phyloP scores from a whole-genome alignment of 2,113 vertebrate genomes.

The Natator depressus region DNA sequence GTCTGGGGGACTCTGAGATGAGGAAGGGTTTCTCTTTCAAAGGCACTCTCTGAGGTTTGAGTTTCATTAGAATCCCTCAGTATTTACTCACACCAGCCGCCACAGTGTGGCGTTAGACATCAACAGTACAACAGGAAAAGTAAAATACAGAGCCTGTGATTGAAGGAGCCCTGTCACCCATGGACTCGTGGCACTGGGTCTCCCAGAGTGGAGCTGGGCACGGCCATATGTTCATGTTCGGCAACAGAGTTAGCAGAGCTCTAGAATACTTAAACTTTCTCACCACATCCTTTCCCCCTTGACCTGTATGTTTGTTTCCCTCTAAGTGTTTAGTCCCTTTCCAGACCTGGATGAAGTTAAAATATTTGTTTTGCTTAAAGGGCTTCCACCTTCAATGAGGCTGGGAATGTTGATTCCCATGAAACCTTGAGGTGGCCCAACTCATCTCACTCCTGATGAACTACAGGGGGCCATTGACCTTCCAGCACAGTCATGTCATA shows the following conservation, averaged over 20 bases:
- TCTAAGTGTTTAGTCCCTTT: background rate
- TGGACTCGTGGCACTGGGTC: too few relatives aligned
- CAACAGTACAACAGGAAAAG: background rate
- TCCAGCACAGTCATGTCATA: too few relatives aligned
- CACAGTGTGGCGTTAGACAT: background rate
- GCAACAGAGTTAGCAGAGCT: background rate
- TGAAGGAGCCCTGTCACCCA: background rate
- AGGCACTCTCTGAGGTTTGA: background rate
- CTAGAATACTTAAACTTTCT: accelerated
- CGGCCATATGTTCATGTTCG: background rate
- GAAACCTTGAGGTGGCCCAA: too few relatives aligned
- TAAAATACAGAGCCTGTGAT: background rate
- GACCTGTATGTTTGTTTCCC: background rate
- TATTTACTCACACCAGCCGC: background rate
- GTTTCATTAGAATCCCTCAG: background rate
- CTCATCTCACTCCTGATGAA: too few relatives aligned
- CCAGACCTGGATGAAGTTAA: background rate
- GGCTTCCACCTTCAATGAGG: background rate
- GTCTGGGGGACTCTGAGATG: background rate
- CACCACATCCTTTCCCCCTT: background rate
- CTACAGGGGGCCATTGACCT: too few relatives aligned
- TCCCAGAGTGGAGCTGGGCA: background rate
- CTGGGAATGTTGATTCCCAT: background rate
- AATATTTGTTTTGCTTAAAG: background rate
- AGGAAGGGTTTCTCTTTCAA: background rate